Percentiles rank a stretch among this genome's conserved stretches.
These are phyloP conservation scores for Scaptomyza tumidula DNA, from an alignment of 2,888 invertebrate genomes.

Conservation along the genomic window DNA sequence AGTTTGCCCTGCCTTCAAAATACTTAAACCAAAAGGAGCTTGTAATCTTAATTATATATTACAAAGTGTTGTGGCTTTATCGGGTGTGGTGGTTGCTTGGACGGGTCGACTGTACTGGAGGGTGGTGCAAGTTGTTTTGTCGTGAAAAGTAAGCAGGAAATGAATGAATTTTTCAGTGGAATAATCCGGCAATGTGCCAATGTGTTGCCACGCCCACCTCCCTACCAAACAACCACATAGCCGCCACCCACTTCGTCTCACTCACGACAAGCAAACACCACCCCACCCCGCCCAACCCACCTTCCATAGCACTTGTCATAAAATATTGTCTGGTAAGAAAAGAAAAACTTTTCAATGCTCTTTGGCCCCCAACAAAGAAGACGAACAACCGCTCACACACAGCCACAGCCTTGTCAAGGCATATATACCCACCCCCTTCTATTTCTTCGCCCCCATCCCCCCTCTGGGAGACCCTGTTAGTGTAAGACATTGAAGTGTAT, in stretches of 20 bases:
- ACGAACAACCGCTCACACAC: conserved; percentile 31
- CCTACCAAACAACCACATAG: conserved; percentile 17
- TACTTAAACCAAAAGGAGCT: conserved; percentile 71
- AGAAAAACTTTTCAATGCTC: conserved; percentile 77
- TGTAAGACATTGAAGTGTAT: conserved; percentile 78
- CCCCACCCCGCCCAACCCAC: too few relatives aligned
- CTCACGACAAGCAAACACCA: neutral
- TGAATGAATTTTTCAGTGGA: conserved; percentile 79
- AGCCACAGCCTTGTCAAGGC: conserved; percentile 13
- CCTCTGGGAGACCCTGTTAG: conserved; percentile 41
- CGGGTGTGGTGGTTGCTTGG: too few relatives aligned
- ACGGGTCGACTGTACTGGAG: neutral
- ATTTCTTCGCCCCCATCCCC: neutral
- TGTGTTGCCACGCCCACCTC: conserved; percentile 62
- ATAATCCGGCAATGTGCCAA: conserved; percentile 77
- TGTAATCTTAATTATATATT: conserved; percentile 81
- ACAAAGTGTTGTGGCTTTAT: conserved; percentile 69
- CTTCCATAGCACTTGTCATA: conserved; percentile 66
- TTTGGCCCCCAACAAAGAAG: conserved; percentile 28
- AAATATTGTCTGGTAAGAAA: conserved; percentile 79
- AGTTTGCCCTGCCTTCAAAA: conserved; percentile 31
- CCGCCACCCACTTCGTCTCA: conserved; percentile 30
- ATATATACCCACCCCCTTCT: neutral
- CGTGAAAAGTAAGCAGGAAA: conserved; percentile 70
- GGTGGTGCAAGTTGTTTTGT: conserved; percentile 44